Conservation (phyloP, 2,888 invertebrate species). For the Noctua janthe region DNA sequence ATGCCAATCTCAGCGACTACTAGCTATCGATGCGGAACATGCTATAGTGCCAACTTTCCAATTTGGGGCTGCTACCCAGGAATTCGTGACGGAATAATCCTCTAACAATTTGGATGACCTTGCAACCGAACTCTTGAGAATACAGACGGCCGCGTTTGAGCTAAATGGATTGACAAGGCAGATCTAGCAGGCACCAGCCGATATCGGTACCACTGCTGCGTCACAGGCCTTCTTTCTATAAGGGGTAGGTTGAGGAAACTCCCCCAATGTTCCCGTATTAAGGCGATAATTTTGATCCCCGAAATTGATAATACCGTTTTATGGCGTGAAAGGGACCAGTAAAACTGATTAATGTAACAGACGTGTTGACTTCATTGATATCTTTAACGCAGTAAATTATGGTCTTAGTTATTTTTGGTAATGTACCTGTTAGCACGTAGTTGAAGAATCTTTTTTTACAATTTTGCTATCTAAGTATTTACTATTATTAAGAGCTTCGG, state of each 20-base stretch:
- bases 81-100: background rate
- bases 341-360: slow-evolving; percentile 41
- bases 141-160: background rate
- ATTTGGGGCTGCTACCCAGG: background rate
- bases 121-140: background rate
- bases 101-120: background rate
- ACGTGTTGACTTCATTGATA: slow-evolving; percentile 48
- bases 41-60: background rate
- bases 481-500: background rate
- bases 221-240: background rate
- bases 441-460: background rate
- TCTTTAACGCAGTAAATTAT: background rate
- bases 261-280: slow-evolving; percentile 5
- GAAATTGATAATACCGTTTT: slow-evolving; percentile 39
- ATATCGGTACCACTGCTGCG: background rate
- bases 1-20: background rate
- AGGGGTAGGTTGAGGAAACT: background rate
- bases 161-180: background rate
- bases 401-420: background rate
- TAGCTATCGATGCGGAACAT: background rate
- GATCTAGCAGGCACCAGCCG: background rate
- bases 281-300: slow-evolving; percentile 24
- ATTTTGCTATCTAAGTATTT: background rate
- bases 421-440: background rate
- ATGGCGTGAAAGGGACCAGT: slow-evolving; percentile 35